Conservation (phyloP, 1,140 invertebrate species). For the Bombus sylvicola region DNA sequence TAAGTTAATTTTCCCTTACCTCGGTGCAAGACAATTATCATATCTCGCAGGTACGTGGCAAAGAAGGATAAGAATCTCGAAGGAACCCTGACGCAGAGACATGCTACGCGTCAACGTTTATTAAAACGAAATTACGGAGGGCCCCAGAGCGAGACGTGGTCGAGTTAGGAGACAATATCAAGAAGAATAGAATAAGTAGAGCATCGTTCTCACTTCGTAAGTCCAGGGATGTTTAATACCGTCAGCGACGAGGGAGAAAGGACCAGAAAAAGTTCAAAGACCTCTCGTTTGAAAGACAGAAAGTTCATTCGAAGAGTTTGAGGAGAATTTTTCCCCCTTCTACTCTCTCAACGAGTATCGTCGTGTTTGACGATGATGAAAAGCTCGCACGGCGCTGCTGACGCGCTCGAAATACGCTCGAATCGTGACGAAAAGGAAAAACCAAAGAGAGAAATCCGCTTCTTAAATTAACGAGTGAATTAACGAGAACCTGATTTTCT, state of each 20-base stretch:
- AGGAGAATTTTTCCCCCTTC: not conserved
- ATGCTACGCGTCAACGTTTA: not conserved
- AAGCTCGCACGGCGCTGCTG: not conserved
- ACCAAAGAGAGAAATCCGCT: not conserved
- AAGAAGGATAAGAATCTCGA: not conserved
- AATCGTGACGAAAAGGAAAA: not conserved
- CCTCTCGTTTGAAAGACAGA: conserved; percentile 7
- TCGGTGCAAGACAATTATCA: not conserved
- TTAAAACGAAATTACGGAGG: not conserved
- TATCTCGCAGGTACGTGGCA: too few species aligned
- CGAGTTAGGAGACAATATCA: not conserved
- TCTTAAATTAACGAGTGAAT: conserved; percentile 13
- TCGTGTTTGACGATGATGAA: conserved; percentile 14
- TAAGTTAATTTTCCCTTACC: not conserved
- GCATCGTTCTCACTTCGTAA: not conserved
- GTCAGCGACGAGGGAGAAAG: not conserved
- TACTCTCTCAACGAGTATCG: not conserved
- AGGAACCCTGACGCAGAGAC: not conserved
- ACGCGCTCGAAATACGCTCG: conserved; percentile 6
- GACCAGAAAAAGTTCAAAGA: conserved; percentile 16
- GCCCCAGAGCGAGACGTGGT: not conserved
- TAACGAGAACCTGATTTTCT: not conserved
- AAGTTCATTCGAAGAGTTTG: conserved; percentile 24
- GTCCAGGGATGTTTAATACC: conserved; percentile 14
- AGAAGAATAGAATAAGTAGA: not conserved